Evolutionary conservation across 2,888 invertebrate genomes (phyloP).

Genomic region (Ametastegia equiseti): DNA sequence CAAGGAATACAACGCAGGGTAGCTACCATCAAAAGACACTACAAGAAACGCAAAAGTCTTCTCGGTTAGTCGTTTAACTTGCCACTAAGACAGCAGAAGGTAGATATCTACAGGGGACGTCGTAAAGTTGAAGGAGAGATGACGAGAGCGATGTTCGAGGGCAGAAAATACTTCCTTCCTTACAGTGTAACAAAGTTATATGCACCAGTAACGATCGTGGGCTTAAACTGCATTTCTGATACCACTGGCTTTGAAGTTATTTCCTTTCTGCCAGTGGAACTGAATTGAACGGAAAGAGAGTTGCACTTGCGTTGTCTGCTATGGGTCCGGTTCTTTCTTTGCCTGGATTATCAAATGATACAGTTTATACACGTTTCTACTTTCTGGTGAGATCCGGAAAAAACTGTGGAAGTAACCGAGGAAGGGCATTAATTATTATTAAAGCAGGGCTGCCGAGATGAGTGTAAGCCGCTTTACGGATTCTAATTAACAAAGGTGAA

Average conservation of each 20-base stretch:
- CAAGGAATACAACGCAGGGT: not conserved
- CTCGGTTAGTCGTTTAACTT: conserved; percentile 4
- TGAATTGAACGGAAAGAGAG: not conserved
- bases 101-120: not conserved
- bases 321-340: not conserved
- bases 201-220: not conserved
- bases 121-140: conserved; percentile 7
- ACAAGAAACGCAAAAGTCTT: not conserved
- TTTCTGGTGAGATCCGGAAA: not conserved
- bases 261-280: not conserved
- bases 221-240: not conserved
- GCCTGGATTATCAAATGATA: not conserved
- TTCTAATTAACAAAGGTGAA: conserved; percentile 51
- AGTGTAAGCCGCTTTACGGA: conserved; percentile 50
- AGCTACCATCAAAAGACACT: conserved; percentile 7
- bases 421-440: conserved; percentile 50
- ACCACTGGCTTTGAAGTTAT: not conserved
- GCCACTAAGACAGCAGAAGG: conserved; percentile 1
- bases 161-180: not conserved
- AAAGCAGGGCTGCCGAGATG: conserved; percentile 45
- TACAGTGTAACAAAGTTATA: not conserved
- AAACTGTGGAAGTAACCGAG: not conserved
- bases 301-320: not conserved
- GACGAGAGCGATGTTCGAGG: not conserved
- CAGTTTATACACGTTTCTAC: not conserved